These are phyloP conservation scores for Callionymus lyra DNA, from an alignment of 2,113 vertebrate species.

Conservation along the genomic window DNA sequence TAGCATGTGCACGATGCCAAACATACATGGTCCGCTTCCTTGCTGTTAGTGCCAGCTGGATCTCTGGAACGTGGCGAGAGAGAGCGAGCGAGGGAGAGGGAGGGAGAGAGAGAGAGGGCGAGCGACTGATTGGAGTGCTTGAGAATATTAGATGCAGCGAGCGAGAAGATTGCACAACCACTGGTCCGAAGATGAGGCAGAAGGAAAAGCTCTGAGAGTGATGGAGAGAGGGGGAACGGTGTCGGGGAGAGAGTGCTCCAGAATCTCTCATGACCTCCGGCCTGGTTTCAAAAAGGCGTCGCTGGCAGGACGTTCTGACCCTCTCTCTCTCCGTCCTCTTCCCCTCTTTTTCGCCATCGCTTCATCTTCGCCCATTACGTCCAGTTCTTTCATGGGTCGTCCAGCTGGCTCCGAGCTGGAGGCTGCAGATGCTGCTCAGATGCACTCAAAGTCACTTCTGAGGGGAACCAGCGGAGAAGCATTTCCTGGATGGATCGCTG, in stretches of 20 bases:
- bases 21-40: slow-evolving; percentile 27
- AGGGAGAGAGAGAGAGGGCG: slow-evolving; percentile 20
- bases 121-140: slow-evolving; percentile 1
- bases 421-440: slow-evolving; percentile 20
- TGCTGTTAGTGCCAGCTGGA: slow-evolving; percentile 34
- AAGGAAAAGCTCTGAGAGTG: background rate
- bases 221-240: slow-evolving; percentile 10
- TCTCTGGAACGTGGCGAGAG: too few species aligned
- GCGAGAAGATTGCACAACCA: slow-evolving; percentile 17
- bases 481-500: slow-evolving; percentile 47
- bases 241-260: slow-evolving; percentile 12
- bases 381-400: slow-evolving; percentile 36
- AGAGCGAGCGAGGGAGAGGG: slow-evolving; percentile 4
- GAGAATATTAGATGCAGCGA: slow-evolving; percentile 10
- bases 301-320: slow-evolving; percentile 39
- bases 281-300: slow-evolving; percentile 15
- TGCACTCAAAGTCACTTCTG: slow-evolving; percentile 26
- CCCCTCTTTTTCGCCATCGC: slow-evolving; percentile 9
- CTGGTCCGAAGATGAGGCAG: slow-evolving; percentile 15
- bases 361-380: slow-evolving; percentile 2
- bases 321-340: slow-evolving; percentile 32
- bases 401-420: slow-evolving; percentile 44
- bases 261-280: slow-evolving; percentile 18
- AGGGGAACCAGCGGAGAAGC: slow-evolving; percentile 39
- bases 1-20: slow-evolving; percentile 27